A percentile compares a stretch with the other conserved stretches of the same genome.
Evolutionary conservation across 2,888 invertebrate genomes (phyloP).

Genomic region (Alloplasta piceator): DNA sequence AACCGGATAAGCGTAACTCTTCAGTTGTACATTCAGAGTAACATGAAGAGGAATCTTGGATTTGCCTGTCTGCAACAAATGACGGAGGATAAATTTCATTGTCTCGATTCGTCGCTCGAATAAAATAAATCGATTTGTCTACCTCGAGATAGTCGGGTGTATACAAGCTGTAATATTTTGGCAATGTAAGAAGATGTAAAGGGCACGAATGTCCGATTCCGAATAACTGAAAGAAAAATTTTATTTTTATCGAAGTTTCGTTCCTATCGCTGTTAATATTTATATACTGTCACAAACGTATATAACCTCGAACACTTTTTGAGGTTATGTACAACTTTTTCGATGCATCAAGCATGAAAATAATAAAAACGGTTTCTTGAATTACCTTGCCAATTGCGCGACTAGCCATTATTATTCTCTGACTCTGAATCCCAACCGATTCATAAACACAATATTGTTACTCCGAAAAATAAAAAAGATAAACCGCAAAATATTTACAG

Average conservation of each 20-base stretch:
- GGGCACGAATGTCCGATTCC: conserved; percentile 35
- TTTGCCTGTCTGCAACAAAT: conserved; percentile 61
- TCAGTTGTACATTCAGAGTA: conserved; percentile 90
- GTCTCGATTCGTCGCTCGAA: conserved; percentile 1
- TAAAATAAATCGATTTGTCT: conserved; percentile 75
- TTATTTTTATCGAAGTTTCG: neutral
- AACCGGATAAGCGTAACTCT: conserved; percentile 92
- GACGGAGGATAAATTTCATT: conserved; percentile 27
- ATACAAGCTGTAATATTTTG: conserved; percentile 81
- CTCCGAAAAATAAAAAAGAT: conserved; percentile 14
- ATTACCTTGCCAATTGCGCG: conserved; percentile 51
- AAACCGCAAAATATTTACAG: conserved; percentile 10
- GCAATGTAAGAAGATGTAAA: conserved; percentile 8
- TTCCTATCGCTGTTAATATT: too few relatives aligned
- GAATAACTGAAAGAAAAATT: conserved; percentile 28
- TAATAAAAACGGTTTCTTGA: neutral
- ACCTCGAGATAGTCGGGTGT: conserved; percentile 91
- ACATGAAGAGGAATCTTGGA: conserved; percentile 90
- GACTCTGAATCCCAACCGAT: neutral
- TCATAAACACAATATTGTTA: conserved; percentile 32
- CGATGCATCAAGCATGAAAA: neutral
- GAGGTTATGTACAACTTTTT: conserved; percentile 10
- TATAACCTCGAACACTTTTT: neutral
- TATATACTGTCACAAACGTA: too few relatives aligned
- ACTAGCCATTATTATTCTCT: conserved; percentile 33